Evolutionary conservation across 2,797 vertebrate species (phyloP), one percentile per base, ranked within the genome.

Genomic region (Numenius phaeopus): DNA sequence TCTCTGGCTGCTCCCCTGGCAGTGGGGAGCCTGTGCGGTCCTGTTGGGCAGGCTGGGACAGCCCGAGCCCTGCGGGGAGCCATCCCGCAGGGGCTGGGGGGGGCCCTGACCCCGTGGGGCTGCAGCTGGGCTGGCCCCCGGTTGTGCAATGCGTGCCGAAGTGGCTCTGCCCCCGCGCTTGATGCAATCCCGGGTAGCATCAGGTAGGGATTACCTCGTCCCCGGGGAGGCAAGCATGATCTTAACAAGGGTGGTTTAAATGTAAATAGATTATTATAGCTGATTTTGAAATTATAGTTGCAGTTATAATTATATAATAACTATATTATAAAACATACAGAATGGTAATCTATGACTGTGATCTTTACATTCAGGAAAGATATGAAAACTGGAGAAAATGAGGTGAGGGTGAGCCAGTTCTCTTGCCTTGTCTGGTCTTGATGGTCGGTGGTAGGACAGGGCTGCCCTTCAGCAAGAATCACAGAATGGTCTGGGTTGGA

Each of bases 41-140:
- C 92, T 93, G 95, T 62, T 93, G 85, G 80, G 88, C 96, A 87
- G 87, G 95, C 80, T 94, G 87, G 84, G 83, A 65, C 72, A 57
- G 90, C 55, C 29, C 0, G 5, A 58, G 72, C 71, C 75, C 84
- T 7, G 75, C 4, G 5, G 80, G 82, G 61, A 94, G 73, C 72
- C 13, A 66, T 34, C 22, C 80, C 0, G 0, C 1, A 24, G n/a
- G n/a, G 59, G 16, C 2, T 44, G 24, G 24, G 23, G 10, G 61
- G 32, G 57, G 47, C 16, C 39, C 72, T 23, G 82, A 83, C 76
- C 80, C 54, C 1, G 1, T 11, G 4, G 7, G 88, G 62, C 55
- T 84, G 72, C 59, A 69, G 52, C 73, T 67, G 89, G 37, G 66
- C 70, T 83, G 5, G 1, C 57, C 59, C 21, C 46, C 0, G 0